Evolutionary conservation across 1,140 invertebrate species (phyloP).

Genomic region (Pectinophora gossypiella): DNA sequence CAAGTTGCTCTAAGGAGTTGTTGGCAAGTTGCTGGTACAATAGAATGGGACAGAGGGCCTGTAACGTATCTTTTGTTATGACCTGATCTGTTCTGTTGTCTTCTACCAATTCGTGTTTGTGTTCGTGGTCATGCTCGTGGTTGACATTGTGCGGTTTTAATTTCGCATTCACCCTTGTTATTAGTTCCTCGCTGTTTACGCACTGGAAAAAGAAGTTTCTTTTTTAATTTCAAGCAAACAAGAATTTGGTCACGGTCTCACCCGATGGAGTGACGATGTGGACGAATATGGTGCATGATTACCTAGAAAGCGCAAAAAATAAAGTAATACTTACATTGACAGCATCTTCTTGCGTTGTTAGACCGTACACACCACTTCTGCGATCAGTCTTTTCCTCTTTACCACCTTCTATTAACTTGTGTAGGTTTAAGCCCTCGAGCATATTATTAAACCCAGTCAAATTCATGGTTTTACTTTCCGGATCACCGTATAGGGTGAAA

Average conservation of each 20-base stretch:
- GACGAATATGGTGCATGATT: too few relatives aligned
- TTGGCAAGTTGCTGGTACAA: conserved; percentile 78
- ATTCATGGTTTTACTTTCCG: conserved; percentile 77
- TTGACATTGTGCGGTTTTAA: conserved; percentile 48
- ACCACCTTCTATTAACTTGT: conserved; percentile 68
- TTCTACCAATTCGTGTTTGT: conserved; percentile 31
- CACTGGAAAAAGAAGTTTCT: conserved; percentile 52
- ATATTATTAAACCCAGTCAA: conserved; percentile 81
- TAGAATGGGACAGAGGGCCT: conserved; percentile 79
- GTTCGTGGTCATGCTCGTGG: conserved; percentile 28
- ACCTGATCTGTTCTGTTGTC: conserved; percentile 20
- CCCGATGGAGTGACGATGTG: too few relatives aligned
- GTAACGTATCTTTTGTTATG: conserved; percentile 59
- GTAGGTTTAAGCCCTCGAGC: conserved; percentile 77
- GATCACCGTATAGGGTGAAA: conserved; percentile 74
- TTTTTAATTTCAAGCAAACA: too few relatives aligned
- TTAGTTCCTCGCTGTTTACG: conserved; percentile 63
- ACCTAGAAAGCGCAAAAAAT: too few relatives aligned
- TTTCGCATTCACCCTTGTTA: conserved; percentile 60
- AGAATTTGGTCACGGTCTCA: too few relatives aligned
- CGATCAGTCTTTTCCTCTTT: conserved; percentile 32
- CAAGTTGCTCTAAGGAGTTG: conserved; percentile 69
- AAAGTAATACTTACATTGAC: conserved; percentile 58
- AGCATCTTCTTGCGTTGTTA: conserved; percentile 48
- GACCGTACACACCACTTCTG: conserved; percentile 5